Evolutionary conservation across 1,140 invertebrate genomes (phyloP).

Genomic region (Drosophila ercepeae): DNA sequence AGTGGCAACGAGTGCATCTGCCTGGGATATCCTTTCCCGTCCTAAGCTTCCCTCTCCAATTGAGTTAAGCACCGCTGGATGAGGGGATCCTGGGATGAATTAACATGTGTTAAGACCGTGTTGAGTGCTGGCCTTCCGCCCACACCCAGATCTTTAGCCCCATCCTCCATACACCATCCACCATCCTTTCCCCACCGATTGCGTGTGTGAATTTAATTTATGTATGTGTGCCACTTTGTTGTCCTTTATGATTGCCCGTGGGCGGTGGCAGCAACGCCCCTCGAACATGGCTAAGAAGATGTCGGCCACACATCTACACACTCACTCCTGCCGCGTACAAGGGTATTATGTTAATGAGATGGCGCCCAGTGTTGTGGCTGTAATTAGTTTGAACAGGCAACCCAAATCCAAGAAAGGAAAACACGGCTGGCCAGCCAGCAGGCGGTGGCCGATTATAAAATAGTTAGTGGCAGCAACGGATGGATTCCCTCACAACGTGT

Average conservation of each 20-base stretch:
- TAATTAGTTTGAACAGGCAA: slow-evolving; percentile 68
- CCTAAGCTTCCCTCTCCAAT: slow-evolving; percentile 49
- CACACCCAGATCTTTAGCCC: background rate
- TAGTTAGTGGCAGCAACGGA: slow-evolving; percentile 36
- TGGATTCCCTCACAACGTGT: slow-evolving; percentile 8
- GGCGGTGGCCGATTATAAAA: slow-evolving; percentile 53
- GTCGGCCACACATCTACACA: slow-evolving; percentile 29
- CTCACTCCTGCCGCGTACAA: slow-evolving; percentile 6
- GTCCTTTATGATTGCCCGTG: slow-evolving; percentile 78
- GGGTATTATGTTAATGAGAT: slow-evolving; percentile 73
- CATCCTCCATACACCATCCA: background rate
- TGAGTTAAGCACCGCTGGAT: slow-evolving; percentile 63
- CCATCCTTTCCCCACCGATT: background rate
- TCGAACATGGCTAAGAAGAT: slow-evolving; percentile 46
- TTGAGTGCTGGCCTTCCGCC: slow-evolving; percentile 55
- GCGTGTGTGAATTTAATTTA: slow-evolving; percentile 75
- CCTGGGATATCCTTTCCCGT: slow-evolving; percentile 27
- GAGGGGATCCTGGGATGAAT: slow-evolving; percentile 49
- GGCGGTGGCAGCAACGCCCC: slow-evolving; percentile 34
- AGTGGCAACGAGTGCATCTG: slow-evolving; percentile 54
- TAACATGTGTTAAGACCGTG: slow-evolving; percentile 79
- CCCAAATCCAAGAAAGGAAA: slow-evolving; percentile 36
- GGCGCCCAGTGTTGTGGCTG: slow-evolving; percentile 62
- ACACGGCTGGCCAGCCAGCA: slow-evolving; percentile 17
- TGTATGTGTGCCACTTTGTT: slow-evolving; percentile 82